These are phyloP conservation scores for Phytoseiulus persimilis DNA, from an alignment of 2,888 invertebrate genomes.

Conservation along the genomic window DNA sequence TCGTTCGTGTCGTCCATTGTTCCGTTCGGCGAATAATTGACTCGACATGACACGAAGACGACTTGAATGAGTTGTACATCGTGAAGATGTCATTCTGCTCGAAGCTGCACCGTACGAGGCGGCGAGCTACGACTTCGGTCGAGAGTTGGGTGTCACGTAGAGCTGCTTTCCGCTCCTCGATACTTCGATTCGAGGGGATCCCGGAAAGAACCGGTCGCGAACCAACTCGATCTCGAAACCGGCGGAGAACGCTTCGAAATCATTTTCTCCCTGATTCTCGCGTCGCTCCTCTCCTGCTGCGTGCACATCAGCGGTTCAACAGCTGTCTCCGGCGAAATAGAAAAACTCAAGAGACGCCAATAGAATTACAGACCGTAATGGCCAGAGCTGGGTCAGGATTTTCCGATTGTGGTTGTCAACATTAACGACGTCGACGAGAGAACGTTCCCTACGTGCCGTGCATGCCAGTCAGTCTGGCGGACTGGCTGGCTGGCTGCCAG, in stretches of 20 bases:
- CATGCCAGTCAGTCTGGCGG: neutral
- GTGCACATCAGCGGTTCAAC: neutral
- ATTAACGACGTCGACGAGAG: neutral
- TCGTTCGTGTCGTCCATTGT: neutral
- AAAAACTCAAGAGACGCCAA: neutral
- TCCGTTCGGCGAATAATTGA: neutral
- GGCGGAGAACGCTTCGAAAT: no score
- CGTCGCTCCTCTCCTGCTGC: neutral
- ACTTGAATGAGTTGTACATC: neutral
- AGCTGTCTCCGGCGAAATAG: neutral
- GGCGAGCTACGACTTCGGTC: neutral
- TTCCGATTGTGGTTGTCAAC: neutral
- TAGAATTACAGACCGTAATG: neutral
- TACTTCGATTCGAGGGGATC: no score
- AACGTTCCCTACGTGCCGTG: neutral
- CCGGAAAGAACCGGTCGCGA: no score
- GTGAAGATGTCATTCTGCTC: neutral
- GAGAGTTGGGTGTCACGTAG: neutral
- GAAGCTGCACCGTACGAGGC: neutral
- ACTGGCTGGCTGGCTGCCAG: neutral
- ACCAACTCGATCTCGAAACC: no score
- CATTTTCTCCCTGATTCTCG: no score
- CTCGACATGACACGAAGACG: neutral
- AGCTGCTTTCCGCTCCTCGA: no score
- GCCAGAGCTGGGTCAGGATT: neutral